Conservation (phyloP, 2,797 vertebrate species). For the Monodelphis domestica region DNA sequence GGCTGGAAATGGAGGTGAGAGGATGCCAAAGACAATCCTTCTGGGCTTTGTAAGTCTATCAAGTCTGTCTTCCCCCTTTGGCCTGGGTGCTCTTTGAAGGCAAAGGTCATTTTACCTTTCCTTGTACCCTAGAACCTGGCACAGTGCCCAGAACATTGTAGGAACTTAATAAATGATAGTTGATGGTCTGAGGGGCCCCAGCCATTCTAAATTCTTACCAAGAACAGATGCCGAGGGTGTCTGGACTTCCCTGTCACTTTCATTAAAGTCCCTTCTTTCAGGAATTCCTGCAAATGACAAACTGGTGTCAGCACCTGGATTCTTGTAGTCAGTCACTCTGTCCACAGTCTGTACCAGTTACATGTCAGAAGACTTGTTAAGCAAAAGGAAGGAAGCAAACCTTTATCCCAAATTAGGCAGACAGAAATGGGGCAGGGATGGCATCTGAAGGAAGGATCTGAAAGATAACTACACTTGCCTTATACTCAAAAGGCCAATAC, state of each 20-base stretch:
- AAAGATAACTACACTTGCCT: background rate
- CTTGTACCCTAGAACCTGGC: background rate
- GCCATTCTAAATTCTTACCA: conserved; percentile 88
- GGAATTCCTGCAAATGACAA: conserved; percentile 90
- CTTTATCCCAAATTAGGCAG: background rate
- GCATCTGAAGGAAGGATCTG: background rate
- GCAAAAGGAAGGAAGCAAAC: background rate
- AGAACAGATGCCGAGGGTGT: conserved; percentile 95
- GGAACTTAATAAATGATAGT: background rate
- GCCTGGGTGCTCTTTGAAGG: background rate
- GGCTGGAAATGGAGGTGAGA: background rate
- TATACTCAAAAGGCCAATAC: background rate
- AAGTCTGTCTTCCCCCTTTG: background rate
- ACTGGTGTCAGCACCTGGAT: background rate
- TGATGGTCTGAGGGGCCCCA: background rate
- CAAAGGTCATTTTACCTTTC: background rate
- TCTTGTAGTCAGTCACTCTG: background rate
- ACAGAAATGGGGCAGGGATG: background rate
- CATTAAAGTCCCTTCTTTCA: conserved; percentile 98
- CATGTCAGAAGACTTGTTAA: background rate
- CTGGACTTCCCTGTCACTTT: conserved; percentile 93
- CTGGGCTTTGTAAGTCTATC: background rate
- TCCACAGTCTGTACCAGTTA: background rate
- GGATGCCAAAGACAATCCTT: background rate
- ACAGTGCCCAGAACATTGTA: fast-evolving